Percentiles rank a stretch among this genome's conserved stretches.
Evolutionary conservation across 2,888 invertebrate species (phyloP).

Genomic region (Leucophenga montana): DNA sequence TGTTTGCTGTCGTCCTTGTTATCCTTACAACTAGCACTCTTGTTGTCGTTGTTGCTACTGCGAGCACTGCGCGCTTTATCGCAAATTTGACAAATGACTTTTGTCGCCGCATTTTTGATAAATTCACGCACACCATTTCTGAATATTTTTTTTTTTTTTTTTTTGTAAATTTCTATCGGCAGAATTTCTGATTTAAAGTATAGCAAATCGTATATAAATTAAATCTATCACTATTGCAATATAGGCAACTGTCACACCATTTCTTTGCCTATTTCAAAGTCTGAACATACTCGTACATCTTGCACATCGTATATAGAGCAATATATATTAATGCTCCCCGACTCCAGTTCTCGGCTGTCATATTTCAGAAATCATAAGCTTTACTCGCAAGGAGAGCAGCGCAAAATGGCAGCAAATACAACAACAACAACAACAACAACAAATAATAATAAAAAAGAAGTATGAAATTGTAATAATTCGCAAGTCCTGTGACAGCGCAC

Average conservation of each 20-base stretch:
- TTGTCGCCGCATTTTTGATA: constrained; percentile 46
- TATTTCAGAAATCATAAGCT: constrained; percentile 72
- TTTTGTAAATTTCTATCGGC: no score
- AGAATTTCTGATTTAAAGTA: constrained; percentile 8
- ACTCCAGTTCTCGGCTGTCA: constrained; percentile 46
- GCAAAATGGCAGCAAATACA: neutral
- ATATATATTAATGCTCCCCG: constrained; percentile 29
- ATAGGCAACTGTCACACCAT: constrained; percentile 1
- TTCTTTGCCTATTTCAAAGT: neutral
- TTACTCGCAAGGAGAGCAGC: constrained; percentile 51
- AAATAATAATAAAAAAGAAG: constrained; percentile 58
- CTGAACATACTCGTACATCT: neutral
- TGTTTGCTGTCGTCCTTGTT: constrained; percentile 36
- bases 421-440: constrained; percentile 18
- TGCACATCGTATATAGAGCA: neutral
- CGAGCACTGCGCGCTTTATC: constrained; percentile 29
- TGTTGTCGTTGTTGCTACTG: no score
- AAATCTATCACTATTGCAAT: neutral
- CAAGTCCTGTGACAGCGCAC: constrained; percentile 31
- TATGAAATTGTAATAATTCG: constrained; percentile 70
- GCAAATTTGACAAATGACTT: constrained; percentile 69
- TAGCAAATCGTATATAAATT: neutral
- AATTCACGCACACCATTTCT: neutral
- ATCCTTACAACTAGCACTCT: constrained; percentile 47
- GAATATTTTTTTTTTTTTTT: no score